Conservation (phyloP, 2,888 invertebrate genomes). For the Julus scanicus region DNA sequence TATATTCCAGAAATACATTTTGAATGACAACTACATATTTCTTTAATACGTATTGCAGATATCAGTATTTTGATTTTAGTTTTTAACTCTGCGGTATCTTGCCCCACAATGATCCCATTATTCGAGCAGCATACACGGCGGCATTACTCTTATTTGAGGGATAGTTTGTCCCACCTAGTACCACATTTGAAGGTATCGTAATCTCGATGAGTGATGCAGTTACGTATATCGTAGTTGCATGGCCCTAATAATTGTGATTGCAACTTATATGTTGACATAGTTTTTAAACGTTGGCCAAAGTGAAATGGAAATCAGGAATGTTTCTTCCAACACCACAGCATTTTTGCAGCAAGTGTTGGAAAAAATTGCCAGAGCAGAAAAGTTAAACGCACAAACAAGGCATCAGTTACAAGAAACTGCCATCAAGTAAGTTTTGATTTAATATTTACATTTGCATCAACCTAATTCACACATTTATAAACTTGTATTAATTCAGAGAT, state of each 20-base stretch:
- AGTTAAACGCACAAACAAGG: constrained; percentile 58
- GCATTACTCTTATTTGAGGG: constrained; percentile 92
- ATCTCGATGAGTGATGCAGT: neutral
- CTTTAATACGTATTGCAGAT: constrained; percentile 63
- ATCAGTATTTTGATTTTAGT: constrained; percentile 91
- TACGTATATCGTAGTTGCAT: neutral
- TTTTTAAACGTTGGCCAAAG: constrained; percentile 72
- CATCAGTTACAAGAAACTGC: constrained; percentile 60
- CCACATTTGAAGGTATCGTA: constrained; percentile 73
- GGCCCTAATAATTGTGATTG: constrained; percentile 6
- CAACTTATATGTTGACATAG: neutral
- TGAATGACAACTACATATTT: constrained; percentile 57
- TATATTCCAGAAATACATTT: neutral
- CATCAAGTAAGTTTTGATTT: constrained; percentile 58
- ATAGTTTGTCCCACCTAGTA: constrained; percentile 91
- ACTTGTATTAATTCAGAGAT: constrained; percentile 67
- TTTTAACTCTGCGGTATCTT: constrained; percentile 91
- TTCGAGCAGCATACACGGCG: constrained; percentile 92
- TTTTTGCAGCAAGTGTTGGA: constrained; percentile 61
- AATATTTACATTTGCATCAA: neutral
- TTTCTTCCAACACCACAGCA: constrained; percentile 64
- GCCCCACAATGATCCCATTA: constrained; percentile 89
- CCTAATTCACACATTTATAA: neutral
- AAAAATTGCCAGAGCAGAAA: constrained; percentile 59
- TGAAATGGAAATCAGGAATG: constrained; percentile 70